Evolutionary conservation across 2,797 vertebrate species (phyloP).

Genomic region (Typhlichthys eigenmanni): DNA sequence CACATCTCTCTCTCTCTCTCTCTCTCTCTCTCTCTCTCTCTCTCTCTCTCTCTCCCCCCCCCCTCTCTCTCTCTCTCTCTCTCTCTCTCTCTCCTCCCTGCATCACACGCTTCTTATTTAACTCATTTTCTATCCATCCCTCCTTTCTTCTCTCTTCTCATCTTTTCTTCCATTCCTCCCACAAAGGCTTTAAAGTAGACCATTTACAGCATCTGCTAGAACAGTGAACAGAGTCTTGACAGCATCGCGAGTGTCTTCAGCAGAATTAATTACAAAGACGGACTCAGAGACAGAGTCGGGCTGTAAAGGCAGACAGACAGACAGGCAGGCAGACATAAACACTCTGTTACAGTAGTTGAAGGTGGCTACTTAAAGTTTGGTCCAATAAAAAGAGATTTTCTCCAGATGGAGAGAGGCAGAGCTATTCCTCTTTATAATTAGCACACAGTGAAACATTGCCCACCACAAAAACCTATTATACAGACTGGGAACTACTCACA

Average conservation of each 20-base stretch:
- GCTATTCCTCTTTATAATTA: constrained; percentile 63
- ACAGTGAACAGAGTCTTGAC: no score
- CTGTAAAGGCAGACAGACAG: neutral
- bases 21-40: no score
- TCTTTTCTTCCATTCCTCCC: neutral
- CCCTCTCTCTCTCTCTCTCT: neutral
- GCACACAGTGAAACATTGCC: constrained; percentile 49
- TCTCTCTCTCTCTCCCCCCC: constrained; percentile 78
- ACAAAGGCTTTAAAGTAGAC: neutral
- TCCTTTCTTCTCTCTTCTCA: neutral
- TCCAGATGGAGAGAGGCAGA: constrained; percentile 62
- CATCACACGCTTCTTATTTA: no score
- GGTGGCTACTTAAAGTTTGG: constrained; percentile 45
- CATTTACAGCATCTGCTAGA: neutral
- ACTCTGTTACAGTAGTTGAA: constrained; percentile 61
- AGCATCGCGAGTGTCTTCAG: no score
- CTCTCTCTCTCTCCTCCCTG: neutral
- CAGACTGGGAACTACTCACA: constrained; percentile 60
- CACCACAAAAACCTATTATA: constrained; percentile 58
- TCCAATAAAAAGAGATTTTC: constrained; percentile 62
- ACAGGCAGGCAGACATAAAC: constrained; percentile 59
- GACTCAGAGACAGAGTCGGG: no score
- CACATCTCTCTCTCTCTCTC: neutral
- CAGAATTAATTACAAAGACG: no score
- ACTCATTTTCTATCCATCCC: neutral